These are phyloP conservation scores for Spondyliosoma cantharus DNA, from an alignment of 2,797 vertebrate species.

Conservation along the genomic window DNA sequence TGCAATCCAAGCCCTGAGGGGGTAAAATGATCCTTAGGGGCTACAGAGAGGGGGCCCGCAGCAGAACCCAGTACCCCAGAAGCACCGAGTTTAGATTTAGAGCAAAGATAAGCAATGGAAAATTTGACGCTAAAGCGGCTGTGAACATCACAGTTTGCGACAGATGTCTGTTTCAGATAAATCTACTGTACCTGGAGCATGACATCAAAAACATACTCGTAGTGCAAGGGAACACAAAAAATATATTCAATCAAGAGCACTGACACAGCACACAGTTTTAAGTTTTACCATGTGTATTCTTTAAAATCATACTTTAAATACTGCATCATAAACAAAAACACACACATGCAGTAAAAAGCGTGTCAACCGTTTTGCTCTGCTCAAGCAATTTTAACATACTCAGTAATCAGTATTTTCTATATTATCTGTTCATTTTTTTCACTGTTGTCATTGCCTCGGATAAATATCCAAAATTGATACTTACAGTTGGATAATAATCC, in stretches of 20 bases:
- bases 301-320: conserved; percentile 3
- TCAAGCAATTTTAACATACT: not conserved
- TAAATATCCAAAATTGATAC: conserved; percentile 42
- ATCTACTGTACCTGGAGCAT: not conserved
- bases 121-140: conserved; percentile 32
- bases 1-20: conserved; percentile 49
- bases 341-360: not conserved
- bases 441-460: not conserved
- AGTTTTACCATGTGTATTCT: not conserved
- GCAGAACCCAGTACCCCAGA: conserved; percentile 43
- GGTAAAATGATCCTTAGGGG: conserved; percentile 63
- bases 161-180: conserved; percentile 56
- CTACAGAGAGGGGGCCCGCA: conserved; percentile 55
- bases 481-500: conserved; percentile 55
- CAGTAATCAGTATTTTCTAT: not conserved
- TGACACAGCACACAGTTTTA: not conserved
- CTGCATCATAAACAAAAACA: not conserved
- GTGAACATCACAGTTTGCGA: conserved; percentile 10
- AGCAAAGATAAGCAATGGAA: conserved; percentile 77
- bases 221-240: not conserved
- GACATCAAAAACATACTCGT: not conserved
- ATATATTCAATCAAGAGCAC: not conserved
- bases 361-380: too few species aligned
- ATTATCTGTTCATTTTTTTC: not conserved
- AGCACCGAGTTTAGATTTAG: conserved; percentile 69